Evolutionary conservation across 2,888 invertebrate genomes (phyloP).

Genomic region (Argyra leucocephala): DNA sequence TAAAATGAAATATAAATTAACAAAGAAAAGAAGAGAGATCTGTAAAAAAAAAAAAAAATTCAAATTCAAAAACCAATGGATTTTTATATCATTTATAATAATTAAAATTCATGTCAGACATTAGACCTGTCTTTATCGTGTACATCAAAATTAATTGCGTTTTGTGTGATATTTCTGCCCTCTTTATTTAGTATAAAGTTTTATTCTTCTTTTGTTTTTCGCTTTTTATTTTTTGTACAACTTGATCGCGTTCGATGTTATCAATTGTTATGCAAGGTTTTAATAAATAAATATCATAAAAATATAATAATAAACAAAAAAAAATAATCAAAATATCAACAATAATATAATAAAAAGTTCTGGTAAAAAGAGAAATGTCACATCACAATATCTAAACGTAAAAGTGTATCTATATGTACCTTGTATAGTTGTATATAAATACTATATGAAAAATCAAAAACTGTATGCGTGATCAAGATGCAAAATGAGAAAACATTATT

Average conservation of each 20-base stretch:
- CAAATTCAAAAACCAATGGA: slow-evolving; percentile 22
- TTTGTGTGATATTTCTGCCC: slow-evolving; percentile 11
- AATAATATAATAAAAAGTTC: too few species aligned
- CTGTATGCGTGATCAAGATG: slow-evolving; percentile 3
- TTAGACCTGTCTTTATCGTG: slow-evolving; percentile 6
- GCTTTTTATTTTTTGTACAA: slow-evolving; percentile 13
- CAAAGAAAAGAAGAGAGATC: slow-evolving; percentile 11
- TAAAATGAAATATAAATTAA: not conserved
- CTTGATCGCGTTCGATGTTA: not conserved
- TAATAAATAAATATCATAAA: not conserved
- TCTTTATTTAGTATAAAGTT: slow-evolving; percentile 4
- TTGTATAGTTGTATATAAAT: not conserved
- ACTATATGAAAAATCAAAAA: not conserved
- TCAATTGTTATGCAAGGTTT: slow-evolving; percentile 3
- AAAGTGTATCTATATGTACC: too few species aligned
- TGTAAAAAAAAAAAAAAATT: slow-evolving; percentile 22
- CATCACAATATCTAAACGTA: not conserved
- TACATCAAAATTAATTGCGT: slow-evolving; percentile 2
- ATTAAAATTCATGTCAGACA: not conserved
- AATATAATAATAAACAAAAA: not conserved
- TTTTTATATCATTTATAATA: slow-evolving; percentile 11
- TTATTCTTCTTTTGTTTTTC: slow-evolving; percentile 17
- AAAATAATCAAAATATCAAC: not conserved
- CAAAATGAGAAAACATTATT: slow-evolving; percentile 1
- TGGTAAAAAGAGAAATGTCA: not conserved